Evolutionary conservation across 2,888 invertebrate genomes (phyloP), one percentile per base, ranked within the genome.

Genomic region (Galerucella calmariensis): DNA sequence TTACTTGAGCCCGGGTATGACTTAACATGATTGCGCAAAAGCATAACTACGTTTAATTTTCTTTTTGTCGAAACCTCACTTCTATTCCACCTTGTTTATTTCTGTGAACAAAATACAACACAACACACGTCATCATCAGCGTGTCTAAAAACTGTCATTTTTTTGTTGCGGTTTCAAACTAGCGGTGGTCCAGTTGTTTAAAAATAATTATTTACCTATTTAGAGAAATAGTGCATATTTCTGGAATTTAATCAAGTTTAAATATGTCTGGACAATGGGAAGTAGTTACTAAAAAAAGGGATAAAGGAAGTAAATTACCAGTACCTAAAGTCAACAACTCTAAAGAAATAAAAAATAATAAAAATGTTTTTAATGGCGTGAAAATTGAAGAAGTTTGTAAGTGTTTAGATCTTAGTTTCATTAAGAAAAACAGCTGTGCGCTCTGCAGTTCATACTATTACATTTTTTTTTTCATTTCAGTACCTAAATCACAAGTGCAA

Each of bases 351-450:
- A 92, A 91, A 85, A 92, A 91, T 83, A 88, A 82, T 67, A 82
- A 81, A 73, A 74, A 79, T 68, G 71, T 78, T 68, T 67, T 77
- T 63, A 78, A 79, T 72, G 78, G 91, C 90, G 87, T 91, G 90
- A 94, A 93, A 89, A 89, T 93, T 78, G 94, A 94, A 84, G 94
- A 94, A 87, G 90, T 94, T 84, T 88, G 94, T 94, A 88, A 91
- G 93, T 90, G 80, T 79, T 59, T 51, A 80, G 79, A 35, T 35
- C 35, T 35, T 35, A 41, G 35, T 48, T 46, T 74, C 46, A 65
- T 53, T 62, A 24, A 53, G 27, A 20, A 67, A 46, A 24, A 69
- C 67, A 46, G 61, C 63, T 71, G 44, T 65, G 11, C 35, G 35
- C 68, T 58, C n/a, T 16, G 27, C 27, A 35, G 14, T 27, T 10